phyloP scores from a whole-genome alignment of 2,888 invertebrate genomes.

The Nebria brevicollis region DNA sequence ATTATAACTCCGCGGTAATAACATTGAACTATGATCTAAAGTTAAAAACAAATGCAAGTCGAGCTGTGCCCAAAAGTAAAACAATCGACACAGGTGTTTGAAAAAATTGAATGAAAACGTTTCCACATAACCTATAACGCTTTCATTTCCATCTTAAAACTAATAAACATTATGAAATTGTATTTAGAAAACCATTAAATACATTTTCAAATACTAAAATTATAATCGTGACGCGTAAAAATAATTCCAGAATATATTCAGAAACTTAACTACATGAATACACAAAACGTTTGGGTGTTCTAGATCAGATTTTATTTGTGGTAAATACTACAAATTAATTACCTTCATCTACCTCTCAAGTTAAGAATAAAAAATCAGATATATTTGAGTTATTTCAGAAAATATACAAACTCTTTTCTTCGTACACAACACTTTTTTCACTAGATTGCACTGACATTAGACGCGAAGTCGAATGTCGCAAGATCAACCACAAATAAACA shows the following conservation, averaged over 20 bases:
- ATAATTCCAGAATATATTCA: slow-evolving; percentile 35
- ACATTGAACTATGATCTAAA: background rate
- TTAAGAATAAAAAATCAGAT: slow-evolving; percentile 44
- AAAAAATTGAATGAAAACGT: slow-evolving; percentile 32
- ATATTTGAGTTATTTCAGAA: slow-evolving; percentile 43
- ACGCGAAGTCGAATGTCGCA: slow-evolving; percentile 24
- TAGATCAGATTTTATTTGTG: slow-evolving; percentile 27
- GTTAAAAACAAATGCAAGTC: background rate
- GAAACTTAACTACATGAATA: slow-evolving; percentile 23
- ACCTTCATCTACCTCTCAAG: slow-evolving; percentile 50
- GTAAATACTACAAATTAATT: slow-evolving; percentile 16
- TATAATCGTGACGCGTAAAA: slow-evolving; percentile 48
- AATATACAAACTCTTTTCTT: slow-evolving; percentile 46
- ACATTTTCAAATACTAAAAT: slow-evolving; percentile 36
- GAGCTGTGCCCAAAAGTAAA: background rate
- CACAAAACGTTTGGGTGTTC: slow-evolving; percentile 43
- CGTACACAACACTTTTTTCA: slow-evolving; percentile 47
- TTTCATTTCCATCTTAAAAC: slow-evolving; percentile 18
- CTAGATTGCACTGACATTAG: slow-evolving; percentile 46
- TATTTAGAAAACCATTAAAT: slow-evolving; percentile 10
- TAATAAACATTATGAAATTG: slow-evolving; percentile 19
- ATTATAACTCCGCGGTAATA: background rate
- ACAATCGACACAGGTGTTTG: slow-evolving; percentile 31
- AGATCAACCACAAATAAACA: slow-evolving; percentile 8
- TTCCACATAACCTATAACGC: slow-evolving; percentile 36